These are phyloP conservation scores for Talpa occidentalis DNA, from an alignment of 2,113 vertebrate genomes.

Conservation along the genomic window DNA sequence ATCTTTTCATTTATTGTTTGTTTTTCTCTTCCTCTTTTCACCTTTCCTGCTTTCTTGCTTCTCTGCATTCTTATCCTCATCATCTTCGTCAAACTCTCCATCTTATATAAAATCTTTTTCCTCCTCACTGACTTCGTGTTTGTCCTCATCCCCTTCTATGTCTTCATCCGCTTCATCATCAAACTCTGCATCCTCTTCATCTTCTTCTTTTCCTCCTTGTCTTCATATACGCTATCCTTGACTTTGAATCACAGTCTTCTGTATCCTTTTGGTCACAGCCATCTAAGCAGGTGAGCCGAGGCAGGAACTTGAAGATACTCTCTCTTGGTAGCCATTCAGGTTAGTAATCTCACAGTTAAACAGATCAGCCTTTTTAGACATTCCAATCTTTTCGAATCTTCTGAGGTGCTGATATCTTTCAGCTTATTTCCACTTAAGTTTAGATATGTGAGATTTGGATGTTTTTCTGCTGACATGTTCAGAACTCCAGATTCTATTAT, in stretches of 20 bases:
- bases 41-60: constrained; percentile 89
- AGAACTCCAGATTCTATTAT: too few relatives aligned
- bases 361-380: constrained; percentile 94
- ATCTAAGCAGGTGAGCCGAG: constrained; percentile 94
- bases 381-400: constrained; percentile 91
- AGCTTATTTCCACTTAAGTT: too few relatives aligned
- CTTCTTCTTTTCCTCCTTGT: constrained; percentile 93
- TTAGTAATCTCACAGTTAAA: constrained; percentile 97
- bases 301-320: constrained; percentile 93
- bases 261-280: constrained; percentile 92
- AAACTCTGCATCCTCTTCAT: constrained; percentile 91
- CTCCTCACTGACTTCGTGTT: constrained; percentile 92
- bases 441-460: too few relatives aligned
- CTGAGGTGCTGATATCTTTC: too few relatives aligned
- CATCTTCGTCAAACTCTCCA: constrained; percentile 89
- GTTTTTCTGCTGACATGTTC: too few relatives aligned
- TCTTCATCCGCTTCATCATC: constrained; percentile 91
- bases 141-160: constrained; percentile 91
- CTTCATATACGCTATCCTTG: constrained; percentile 92
- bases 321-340: constrained; percentile 93
- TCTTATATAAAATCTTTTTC: constrained; percentile 91
- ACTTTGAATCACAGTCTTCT: constrained; percentile 94
- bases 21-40: constrained; percentile 94
- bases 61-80: constrained; percentile 91
- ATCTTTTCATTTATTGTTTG: constrained; percentile 93